These are phyloP conservation scores for Neogale vison DNA, from an alignment of 2,113 vertebrate genomes.

Conservation along the genomic window DNA sequence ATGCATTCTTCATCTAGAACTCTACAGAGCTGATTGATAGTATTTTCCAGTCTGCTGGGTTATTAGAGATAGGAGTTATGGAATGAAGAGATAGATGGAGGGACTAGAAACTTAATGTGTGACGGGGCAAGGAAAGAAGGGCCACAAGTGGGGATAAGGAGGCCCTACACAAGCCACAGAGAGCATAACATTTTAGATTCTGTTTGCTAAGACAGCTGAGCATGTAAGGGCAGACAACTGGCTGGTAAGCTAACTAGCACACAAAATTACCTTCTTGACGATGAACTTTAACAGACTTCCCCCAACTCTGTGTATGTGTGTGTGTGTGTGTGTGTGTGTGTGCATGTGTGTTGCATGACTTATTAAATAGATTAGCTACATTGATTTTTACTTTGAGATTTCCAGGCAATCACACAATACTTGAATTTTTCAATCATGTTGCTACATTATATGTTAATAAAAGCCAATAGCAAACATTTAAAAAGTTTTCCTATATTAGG, in stretches of 20 bases:
- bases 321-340: background rate
- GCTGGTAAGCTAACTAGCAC: background rate
- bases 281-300: background rate
- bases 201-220: background rate
- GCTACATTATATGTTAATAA: constrained; percentile 72
- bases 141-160: background rate
- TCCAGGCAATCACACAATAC: constrained; percentile 76
- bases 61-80: background rate
- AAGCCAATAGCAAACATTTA: constrained; percentile 62
- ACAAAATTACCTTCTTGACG: background rate
- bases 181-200: background rate
- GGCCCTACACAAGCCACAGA: background rate
- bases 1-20: background rate
- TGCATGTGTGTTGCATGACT: constrained; percentile 56
- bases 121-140: background rate
- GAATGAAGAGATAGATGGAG: background rate
- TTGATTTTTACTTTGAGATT: constrained; percentile 78
- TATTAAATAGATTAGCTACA: constrained; percentile 77
- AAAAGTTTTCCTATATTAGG: constrained; percentile 67
- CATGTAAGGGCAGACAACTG: background rate
- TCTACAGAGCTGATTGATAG: background rate
- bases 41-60: background rate
- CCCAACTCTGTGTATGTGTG: background rate
- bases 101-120: rapidly evolving
- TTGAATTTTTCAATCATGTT: constrained; percentile 74